Evolutionary conservation across 2,888 invertebrate species (phyloP), one percentile per base, ranked within the genome.

Genomic region (Maniola hyperantus): DNA sequence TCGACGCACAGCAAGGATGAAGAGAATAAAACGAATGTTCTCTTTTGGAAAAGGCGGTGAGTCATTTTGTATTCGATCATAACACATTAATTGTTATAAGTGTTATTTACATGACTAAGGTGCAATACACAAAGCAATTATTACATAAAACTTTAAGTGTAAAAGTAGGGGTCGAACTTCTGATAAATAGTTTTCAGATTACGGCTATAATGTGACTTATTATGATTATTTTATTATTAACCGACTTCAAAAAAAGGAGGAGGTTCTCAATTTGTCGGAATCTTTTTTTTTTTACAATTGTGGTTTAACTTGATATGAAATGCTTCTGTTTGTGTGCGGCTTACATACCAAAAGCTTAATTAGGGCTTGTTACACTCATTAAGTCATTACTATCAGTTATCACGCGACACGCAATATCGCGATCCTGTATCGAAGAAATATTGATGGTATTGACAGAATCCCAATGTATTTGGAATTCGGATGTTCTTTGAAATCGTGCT

Each of bases 1-100:
- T 60, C n/a, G 65, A 42, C 20, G 57, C 18, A 39, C 42, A 39
- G 50, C 44, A 46, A 65, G 65, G 59, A 91, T 92, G 91, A 92
- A 90, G 85, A 89, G 79, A 73, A 84, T 92, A 26, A 91, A 87
- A 76, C 77, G 86, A 67, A 85, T 91, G 36, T 90, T 91, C 71
- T 87, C 89, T 0, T 76, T 80, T 55, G 85, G 89, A 46, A 91
- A 85, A 82, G 84, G 87, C 75, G 90, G 89, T 86, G 78, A 82
- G 78, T 73, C 57, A 63, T 61, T 57, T 18, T 36, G 54, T 51
- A 26, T 0, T 10, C 5, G 26, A 51, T 18, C 51, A 26, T 51
- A 26, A 11, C 2, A 20, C 51, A 11, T 11, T 7, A 10, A 7
- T 50, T 50, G 20, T 50, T 20, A 10, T 26, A 11, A 20, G 26